phyloP scores from a whole-genome alignment of 2,113 vertebrate species.

The Atlantisia rogersi region DNA sequence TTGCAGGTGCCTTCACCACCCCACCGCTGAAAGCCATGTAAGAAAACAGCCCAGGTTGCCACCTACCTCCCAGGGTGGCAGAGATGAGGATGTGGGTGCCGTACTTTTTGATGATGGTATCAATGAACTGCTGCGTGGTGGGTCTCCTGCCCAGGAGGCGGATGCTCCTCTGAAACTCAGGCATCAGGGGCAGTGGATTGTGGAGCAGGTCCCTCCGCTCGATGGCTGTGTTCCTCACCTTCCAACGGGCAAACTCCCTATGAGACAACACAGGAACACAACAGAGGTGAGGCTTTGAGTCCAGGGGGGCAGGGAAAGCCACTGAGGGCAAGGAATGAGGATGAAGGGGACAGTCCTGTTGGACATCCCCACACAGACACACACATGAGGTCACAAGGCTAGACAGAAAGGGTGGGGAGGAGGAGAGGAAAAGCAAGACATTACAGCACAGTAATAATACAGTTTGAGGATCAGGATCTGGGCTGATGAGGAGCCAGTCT shows the following conservation, averaged over 20 bases:
- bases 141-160: slow-evolving; percentile 95
- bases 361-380: background rate
- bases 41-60: background rate
- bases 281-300: background rate
- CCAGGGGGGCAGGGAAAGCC: background rate
- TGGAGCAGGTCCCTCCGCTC: slow-evolving; percentile 94
- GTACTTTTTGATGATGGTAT: slow-evolving; percentile 99
- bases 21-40: rapidly evolving
- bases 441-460: background rate
- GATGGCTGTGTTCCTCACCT: slow-evolving; percentile 99
- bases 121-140: slow-evolving; percentile 97
- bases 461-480: background rate
- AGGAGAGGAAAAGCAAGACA: background rate
- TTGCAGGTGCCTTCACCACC: background rate
- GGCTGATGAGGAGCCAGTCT: background rate
- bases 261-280: slow-evolving; percentile 17
- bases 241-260: slow-evolving; percentile 99
- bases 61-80: slow-evolving; percentile 96
- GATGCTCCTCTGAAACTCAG: slow-evolving; percentile 96
- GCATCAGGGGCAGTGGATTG: slow-evolving; percentile 96
- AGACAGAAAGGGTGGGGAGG: background rate
- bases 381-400: background rate
- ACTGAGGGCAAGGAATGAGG: rapidly evolving
- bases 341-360: background rate
- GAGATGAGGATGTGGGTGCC: slow-evolving; percentile 99